Percentiles rank a stretch among this genome's conserved stretches.
Conservation (phyloP, 1,140 invertebrate species). For the Drosophila paulistorum region DNA sequence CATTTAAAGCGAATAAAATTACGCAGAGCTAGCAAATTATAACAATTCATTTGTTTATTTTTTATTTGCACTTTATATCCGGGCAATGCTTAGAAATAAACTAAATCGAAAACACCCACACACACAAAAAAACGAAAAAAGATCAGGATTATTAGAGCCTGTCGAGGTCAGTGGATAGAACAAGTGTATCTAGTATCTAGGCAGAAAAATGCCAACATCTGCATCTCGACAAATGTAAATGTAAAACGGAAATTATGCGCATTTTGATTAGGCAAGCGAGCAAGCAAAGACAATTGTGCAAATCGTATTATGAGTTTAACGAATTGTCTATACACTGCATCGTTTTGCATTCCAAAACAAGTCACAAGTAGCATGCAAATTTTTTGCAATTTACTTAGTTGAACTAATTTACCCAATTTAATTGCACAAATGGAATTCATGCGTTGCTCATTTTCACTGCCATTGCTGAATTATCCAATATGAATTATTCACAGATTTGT, state of each 20-base stretch:
- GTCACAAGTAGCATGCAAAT: background rate
- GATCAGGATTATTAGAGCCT: too few species aligned
- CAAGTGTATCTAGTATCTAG: background rate
- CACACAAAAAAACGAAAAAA: too few species aligned
- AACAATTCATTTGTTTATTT: too few species aligned
- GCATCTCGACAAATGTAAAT: conserved; percentile 42
- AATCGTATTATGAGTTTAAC: conserved; percentile 32
- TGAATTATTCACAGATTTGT: conserved; percentile 63
- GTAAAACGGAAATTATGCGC: conserved; percentile 52
- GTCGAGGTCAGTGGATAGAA: too few species aligned
- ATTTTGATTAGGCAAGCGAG: conserved; percentile 45
- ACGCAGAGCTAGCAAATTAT: background rate
- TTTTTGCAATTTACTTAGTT: background rate
- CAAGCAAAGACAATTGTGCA: conserved; percentile 21
- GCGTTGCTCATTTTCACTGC: conserved; percentile 32
- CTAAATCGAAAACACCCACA: too few species aligned
- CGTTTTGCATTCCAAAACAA: too few species aligned
- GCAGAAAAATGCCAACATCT: conserved; percentile 26
- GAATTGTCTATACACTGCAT: background rate
- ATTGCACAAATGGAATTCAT: conserved; percentile 31
- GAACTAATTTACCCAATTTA: conserved; percentile 1
- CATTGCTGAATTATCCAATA: conserved; percentile 34
- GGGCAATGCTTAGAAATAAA: too few species aligned
- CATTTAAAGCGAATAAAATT: conserved; percentile 7
- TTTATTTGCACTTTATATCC: too few species aligned